Evolutionary conservation across 1,140 invertebrate species (phyloP), one percentile per base, ranked within the genome.

Genomic region (Condylostylus longicornis): DNA sequence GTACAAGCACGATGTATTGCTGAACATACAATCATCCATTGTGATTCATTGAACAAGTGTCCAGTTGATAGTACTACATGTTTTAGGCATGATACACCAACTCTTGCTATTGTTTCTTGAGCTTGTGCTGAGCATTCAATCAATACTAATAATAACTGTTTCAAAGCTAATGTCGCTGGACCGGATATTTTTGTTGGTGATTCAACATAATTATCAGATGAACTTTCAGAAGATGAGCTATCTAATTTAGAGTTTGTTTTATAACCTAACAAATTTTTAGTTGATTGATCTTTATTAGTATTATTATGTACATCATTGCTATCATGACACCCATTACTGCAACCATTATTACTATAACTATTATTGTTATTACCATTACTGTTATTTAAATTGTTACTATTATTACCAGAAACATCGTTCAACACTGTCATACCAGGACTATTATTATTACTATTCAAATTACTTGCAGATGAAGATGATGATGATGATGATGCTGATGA

Each of bases 11-110:
- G 70, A 50, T 84, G 79, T 31, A 91, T 70, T 22, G 78, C 78
- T 13, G 74, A 70, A 32, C 79, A 81, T 31, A 80, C 72, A 9
- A 90, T 76, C 55, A 82, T 74, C 88, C 88, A 93, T 64, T 90
- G 82, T 17, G 75, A 69, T 14, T 77, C 63, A 3, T 79, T 82
- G 31, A 94, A 66, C 9, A 79, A 63, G 42, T 79, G 76, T n/a
- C 84, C 82, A 28, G 78, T 80, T 45, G 77, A 83, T 40, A 89
- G 64, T 37, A 90, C 72, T 6, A 90, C 71, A 57, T 93, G 87
- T 47, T 87, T 77, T 31, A 93, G 77, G 56, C 89, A 94, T 21
- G 87, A 87, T 49, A 87, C 89, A n/a, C 88, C 88, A 3, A 93
- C 67, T 42, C 87, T 68, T 5, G 87, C 86, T 33, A 93, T 79